Conservation (phyloP, 2,888 invertebrate species). For the Agrotis segetum region DNA sequence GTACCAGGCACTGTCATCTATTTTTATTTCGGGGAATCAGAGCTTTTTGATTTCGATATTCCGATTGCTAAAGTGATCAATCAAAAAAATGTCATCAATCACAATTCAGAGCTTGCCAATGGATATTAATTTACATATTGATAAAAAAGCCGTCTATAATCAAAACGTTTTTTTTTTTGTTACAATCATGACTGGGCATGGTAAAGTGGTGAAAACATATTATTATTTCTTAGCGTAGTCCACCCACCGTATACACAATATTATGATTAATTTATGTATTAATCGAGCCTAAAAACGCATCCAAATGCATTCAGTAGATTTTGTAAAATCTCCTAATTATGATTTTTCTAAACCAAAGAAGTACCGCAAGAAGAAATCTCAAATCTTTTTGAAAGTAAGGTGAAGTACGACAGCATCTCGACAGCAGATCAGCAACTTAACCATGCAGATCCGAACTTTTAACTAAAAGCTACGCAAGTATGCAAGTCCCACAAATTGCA, state of each 20-base stretch:
- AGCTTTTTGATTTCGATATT: constrained; percentile 41
- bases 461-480: constrained; percentile 42
- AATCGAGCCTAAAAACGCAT: too few relatives aligned
- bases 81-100: constrained; percentile 59
- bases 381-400: neutral
- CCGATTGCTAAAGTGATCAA: constrained; percentile 47
- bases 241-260: too few relatives aligned
- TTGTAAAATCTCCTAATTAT: too few relatives aligned
- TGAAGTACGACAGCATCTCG: constrained; percentile 14
- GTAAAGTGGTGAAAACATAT: neutral
- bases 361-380: neutral
- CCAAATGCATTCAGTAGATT: too few relatives aligned
- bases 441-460: constrained; percentile 45
- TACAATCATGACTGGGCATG: neutral
- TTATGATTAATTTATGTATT: too few relatives aligned
- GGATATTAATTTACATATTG: constrained; percentile 49
- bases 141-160: constrained; percentile 11
- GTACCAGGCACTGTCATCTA: constrained; percentile 1
- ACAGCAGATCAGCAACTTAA: too few relatives aligned
- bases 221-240: neutral
- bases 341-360: neutral
- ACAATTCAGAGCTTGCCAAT: constrained; percentile 47
- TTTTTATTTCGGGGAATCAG: constrained; percentile 34
- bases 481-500: constrained; percentile 51
- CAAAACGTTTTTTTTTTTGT: constrained; percentile 14